Conservation (phyloP, 2,797 vertebrate genomes). For the Pantherophis alleghaniensis region DNA sequence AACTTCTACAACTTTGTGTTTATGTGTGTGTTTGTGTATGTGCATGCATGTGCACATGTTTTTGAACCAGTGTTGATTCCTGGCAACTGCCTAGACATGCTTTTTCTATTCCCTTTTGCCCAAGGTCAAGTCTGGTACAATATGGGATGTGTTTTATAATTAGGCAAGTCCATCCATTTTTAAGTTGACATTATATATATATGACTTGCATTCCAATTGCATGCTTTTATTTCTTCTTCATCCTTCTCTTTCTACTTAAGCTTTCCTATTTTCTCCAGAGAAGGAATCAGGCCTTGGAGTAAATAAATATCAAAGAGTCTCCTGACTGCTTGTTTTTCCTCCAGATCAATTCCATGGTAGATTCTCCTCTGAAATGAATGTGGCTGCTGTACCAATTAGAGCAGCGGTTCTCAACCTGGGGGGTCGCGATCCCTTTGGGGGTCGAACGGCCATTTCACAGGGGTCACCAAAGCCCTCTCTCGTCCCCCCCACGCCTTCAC, state of each 20-base stretch:
- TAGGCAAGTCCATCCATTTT: background rate
- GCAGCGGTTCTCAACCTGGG: background rate
- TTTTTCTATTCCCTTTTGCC: background rate
- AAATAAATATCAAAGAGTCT: conserved; percentile 18
- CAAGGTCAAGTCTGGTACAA: background rate
- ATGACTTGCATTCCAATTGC: background rate
- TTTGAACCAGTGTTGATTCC: background rate
- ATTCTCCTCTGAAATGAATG: background rate
- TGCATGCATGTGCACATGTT: background rate
- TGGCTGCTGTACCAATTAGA: conserved; percentile 13
- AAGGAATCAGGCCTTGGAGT: fast-evolving
- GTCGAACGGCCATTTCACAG: too few relatives aligned
- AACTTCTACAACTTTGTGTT: background rate
- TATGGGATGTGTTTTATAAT: background rate
- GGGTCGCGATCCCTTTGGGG: too few relatives aligned
- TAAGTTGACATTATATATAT: background rate
- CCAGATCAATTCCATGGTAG: background rate
- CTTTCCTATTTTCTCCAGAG: fast-evolving
- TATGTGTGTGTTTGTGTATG: background rate
- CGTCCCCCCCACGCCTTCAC: too few relatives aligned
- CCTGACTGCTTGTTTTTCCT: conserved; percentile 1
- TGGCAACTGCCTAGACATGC: background rate
- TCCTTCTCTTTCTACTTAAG: background rate
- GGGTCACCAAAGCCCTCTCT: too few relatives aligned
- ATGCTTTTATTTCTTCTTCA: background rate